Conservation (phyloP, 2,888 invertebrate genomes). For the Tryphoninae sp. region DNA sequence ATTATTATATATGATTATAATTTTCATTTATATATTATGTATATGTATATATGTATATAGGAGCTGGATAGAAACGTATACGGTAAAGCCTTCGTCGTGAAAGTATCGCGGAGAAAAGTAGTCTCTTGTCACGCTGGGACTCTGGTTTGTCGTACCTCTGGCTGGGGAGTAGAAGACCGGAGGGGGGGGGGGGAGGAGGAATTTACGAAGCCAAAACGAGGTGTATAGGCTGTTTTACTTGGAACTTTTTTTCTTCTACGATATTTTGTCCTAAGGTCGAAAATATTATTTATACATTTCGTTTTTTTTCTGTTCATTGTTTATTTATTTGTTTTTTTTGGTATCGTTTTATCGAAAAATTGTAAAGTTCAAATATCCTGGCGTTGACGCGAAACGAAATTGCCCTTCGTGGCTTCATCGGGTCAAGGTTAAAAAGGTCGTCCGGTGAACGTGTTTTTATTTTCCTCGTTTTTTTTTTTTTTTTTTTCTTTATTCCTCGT, state of each 20-base stretch:
- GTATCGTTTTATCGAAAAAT: too few species aligned
- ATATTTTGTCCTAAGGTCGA: too few species aligned
- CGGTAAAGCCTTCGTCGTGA: conserved; percentile 43
- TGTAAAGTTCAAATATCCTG: too few species aligned
- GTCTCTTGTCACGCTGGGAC: conserved; percentile 54
- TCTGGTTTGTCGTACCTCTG: conserved; percentile 44
- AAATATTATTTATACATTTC: too few species aligned
- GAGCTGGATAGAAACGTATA: too few species aligned
- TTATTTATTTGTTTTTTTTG: too few species aligned
- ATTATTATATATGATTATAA: too few species aligned
- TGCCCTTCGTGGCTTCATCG: conserved; percentile 18
- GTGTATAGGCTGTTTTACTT: neutral
- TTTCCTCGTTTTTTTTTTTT: conserved; percentile 26
- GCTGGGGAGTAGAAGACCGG: neutral
- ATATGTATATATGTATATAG: neutral
- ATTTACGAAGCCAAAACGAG: conserved; percentile 26
- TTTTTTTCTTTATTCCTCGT: conserved; percentile 15
- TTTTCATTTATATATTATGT: neutral
- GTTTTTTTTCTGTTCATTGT: neutral
- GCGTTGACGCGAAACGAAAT: neutral
- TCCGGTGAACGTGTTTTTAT: conserved; percentile 11
- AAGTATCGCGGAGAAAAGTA: conserved; percentile 59
- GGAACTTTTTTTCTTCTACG: too few species aligned
- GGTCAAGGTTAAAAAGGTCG: conserved; percentile 40
- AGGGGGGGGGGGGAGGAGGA: neutral